Percentiles rank a stretch among this genome's conserved stretches.
Evolutionary conservation across 2,888 invertebrate genomes (phyloP).

Genomic region (Pollenia angustigena): DNA sequence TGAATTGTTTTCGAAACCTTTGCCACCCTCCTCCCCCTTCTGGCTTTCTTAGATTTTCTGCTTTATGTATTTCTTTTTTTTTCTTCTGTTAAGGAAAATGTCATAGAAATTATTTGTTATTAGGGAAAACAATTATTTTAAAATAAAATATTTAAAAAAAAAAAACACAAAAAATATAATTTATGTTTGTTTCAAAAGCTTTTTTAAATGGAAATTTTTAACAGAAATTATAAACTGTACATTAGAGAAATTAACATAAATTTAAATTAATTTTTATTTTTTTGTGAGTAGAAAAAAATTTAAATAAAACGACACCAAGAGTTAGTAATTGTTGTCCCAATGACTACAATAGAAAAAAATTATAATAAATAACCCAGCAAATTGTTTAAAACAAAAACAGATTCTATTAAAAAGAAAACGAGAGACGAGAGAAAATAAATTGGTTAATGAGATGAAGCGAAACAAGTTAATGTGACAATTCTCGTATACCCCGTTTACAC

Average conservation of each 20-base stretch:
- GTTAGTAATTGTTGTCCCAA: slow-evolving; percentile 67
- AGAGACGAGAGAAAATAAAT: too few relatives aligned
- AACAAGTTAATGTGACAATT: too few relatives aligned
- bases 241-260: slow-evolving; percentile 72
- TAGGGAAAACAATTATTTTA: slow-evolving; percentile 65
- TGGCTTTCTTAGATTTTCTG: background rate
- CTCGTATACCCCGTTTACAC: too few relatives aligned
- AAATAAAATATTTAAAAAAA: slow-evolving; percentile 42
- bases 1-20: slow-evolving; percentile 63
- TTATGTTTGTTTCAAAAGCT: slow-evolving; percentile 66
- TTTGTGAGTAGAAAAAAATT: slow-evolving; percentile 27
- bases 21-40: background rate
- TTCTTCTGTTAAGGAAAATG: slow-evolving; percentile 35
- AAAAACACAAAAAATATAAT: slow-evolving; percentile 51
- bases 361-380: slow-evolving; percentile 29
- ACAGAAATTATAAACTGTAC: slow-evolving; percentile 69
- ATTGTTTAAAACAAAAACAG: background rate
- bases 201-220: slow-evolving; percentile 43
- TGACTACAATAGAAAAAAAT: slow-evolving; percentile 43
- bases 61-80: background rate
- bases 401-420: background rate
- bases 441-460: too few relatives aligned
- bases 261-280: slow-evolving; percentile 67
- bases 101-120: slow-evolving; percentile 72
- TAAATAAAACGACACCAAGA: slow-evolving; percentile 61